Evolutionary conservation across 1,140 invertebrate species (phyloP).

Genomic region (Drosophila hydei): DNA sequence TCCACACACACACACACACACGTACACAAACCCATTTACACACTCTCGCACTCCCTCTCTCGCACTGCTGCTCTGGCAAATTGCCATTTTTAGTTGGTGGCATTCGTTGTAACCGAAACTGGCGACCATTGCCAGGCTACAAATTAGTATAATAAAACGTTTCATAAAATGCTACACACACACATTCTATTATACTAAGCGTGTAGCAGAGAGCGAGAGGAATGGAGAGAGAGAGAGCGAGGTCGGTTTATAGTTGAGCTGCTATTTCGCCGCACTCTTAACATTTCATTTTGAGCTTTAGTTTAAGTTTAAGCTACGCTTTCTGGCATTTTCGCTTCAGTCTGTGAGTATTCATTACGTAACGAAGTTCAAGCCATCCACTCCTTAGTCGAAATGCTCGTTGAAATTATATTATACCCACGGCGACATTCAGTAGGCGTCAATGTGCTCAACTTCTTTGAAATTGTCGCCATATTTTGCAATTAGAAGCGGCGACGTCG

Average conservation of each 20-base stretch:
- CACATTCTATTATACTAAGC: constrained; percentile 20
- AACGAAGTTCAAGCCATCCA: constrained; percentile 35
- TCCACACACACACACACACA: constrained; percentile 1
- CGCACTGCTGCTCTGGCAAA: constrained; percentile 62
- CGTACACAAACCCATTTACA: neutral
- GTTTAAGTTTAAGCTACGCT: constrained; percentile 36
- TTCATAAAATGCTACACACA: constrained; percentile 75
- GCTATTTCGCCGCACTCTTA: constrained; percentile 13
- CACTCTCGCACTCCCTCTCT: constrained; percentile 4
- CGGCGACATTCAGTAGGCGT: constrained; percentile 52
- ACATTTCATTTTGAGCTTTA: constrained; percentile 33
- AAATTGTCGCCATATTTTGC: constrained; percentile 80
- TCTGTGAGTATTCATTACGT: constrained; percentile 35
- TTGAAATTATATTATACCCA: constrained; percentile 81
- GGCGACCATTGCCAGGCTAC: constrained; percentile 75
- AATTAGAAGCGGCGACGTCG: constrained; percentile 61
- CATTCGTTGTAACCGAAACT: constrained; percentile 81
- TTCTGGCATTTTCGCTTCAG: neutral
- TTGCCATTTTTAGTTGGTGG: constrained; percentile 79
- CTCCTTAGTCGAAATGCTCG: constrained; percentile 58
- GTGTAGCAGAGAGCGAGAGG: neutral
- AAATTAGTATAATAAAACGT: constrained; percentile 84
- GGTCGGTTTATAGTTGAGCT: constrained; percentile 11
- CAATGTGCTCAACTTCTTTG: constrained; percentile 77
- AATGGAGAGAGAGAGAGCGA: neutral